phyloP scores from a whole-genome alignment of 2,797 vertebrate species.

The Argyrosomus regius region DNA sequence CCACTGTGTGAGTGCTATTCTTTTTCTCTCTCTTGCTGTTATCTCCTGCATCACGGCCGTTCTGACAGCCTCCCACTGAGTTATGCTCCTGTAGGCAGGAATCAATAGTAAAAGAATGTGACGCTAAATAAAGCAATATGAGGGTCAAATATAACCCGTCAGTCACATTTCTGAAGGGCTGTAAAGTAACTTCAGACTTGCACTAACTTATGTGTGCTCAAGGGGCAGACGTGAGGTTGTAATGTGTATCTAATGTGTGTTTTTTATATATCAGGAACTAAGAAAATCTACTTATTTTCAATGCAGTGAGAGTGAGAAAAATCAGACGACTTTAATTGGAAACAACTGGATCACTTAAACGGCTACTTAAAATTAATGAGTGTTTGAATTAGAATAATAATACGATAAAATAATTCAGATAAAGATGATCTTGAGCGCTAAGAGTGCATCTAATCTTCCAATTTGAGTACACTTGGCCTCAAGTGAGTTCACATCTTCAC shows the following conservation, averaged over 20 bases:
- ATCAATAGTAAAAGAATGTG: slow-evolving; percentile 53
- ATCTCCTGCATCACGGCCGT: slow-evolving; percentile 23
- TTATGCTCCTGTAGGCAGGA: slow-evolving; percentile 29
- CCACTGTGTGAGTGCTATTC: slow-evolving; percentile 13
- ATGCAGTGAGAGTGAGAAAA: background rate
- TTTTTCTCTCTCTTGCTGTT: slow-evolving; percentile 24
- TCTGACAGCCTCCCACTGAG: slow-evolving; percentile 52
- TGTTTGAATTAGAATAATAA: background rate
- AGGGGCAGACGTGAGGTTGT: background rate
- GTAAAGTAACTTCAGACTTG: slow-evolving; percentile 22
- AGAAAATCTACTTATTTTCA: background rate
- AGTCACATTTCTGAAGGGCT: slow-evolving; percentile 16
- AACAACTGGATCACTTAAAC: background rate
- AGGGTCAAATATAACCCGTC: slow-evolving; percentile 41
- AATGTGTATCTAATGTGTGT: background rate
- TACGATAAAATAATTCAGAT: background rate
- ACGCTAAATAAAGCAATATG: slow-evolving; percentile 47
- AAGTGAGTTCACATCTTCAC: background rate
- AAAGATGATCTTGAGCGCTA: background rate
- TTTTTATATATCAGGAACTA: background rate
- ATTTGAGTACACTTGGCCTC: background rate
- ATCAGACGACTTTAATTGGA: background rate
- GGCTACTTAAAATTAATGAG: background rate
- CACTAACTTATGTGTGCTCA: background rate
- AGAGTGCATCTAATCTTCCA: background rate